Evolutionary conservation across 2,888 invertebrate genomes (phyloP).

Genomic region (Agrilus biguttatus): DNA sequence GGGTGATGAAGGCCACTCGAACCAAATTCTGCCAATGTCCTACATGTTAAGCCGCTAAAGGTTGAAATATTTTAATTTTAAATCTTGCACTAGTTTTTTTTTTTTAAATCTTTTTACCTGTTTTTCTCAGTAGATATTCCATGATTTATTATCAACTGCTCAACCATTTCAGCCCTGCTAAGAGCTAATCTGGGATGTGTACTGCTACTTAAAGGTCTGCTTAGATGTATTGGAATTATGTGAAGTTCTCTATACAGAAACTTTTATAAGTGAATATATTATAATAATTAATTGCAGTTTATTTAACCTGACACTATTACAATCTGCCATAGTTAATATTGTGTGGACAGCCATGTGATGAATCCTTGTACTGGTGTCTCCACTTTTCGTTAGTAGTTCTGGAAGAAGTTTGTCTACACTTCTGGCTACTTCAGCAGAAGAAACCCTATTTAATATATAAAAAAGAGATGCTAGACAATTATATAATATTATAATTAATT

Average conservation of each 20-base stretch:
- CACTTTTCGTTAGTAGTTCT: conserved; percentile 70
- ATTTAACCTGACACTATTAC: conserved; percentile 55
- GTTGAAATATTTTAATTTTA: conserved; percentile 1
- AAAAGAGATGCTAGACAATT: not conserved
- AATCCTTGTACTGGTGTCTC: conserved; percentile 74
- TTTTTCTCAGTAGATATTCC: conserved; percentile 79
- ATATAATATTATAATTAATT: not conserved
- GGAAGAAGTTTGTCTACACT: conserved; percentile 73
- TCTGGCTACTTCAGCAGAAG: conserved; percentile 66
- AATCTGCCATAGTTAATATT: conserved; percentile 71
- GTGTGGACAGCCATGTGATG: conserved; percentile 81
- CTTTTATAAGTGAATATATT: not conserved
- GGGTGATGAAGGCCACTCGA: conserved; percentile 80
- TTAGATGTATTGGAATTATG: conserved; percentile 69
- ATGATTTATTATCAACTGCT: conserved; percentile 69
- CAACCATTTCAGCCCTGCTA: conserved; percentile 76
- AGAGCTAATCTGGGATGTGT: conserved; percentile 77
- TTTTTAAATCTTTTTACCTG: conserved; percentile 42
- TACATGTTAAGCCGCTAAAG: conserved; percentile 66
- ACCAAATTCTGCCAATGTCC: conserved; percentile 72
- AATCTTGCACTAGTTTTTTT: not conserved
- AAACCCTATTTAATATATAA: conserved; percentile 42
- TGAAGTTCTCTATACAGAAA: conserved; percentile 49
- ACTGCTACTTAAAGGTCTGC: conserved; percentile 68
- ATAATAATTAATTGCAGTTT: not conserved